phyloP scores from a whole-genome alignment of 2,113 vertebrate genomes.

The Lagopus leucura region DNA sequence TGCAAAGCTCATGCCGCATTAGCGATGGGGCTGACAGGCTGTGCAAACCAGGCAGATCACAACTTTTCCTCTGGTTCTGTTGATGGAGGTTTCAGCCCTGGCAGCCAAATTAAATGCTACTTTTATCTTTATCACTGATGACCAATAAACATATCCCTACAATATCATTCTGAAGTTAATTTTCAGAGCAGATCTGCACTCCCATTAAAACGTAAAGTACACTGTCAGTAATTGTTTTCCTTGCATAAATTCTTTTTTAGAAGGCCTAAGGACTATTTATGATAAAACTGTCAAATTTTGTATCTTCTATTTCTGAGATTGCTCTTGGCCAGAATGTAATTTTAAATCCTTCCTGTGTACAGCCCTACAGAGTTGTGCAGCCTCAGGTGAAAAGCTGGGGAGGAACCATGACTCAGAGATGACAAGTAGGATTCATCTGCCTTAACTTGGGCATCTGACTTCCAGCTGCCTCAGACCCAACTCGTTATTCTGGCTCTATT shows the following conservation, averaged over 20 bases:
- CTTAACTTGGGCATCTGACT: not conserved
- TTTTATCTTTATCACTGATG: conserved; percentile 23
- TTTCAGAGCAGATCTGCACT: not conserved
- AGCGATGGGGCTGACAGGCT: not conserved
- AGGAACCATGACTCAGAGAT: not conserved
- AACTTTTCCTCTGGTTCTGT: not conserved
- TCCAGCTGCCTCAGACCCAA: not conserved
- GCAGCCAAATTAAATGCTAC: not conserved
- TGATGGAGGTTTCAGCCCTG: not conserved
- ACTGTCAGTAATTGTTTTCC: conserved; percentile 4
- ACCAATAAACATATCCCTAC: not conserved
- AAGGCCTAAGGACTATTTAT: conserved; percentile 4
- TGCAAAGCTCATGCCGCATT: not conserved
- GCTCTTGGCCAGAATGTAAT: not conserved
- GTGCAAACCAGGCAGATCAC: not conserved
- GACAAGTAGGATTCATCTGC: not conserved
- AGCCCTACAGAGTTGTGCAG: not conserved
- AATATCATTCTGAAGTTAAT: not conserved
- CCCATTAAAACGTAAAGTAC: not conserved
- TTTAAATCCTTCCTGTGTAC: not conserved
- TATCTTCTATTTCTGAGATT: not conserved
- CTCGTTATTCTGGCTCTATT: not conserved
- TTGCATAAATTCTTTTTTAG: conserved; percentile 5
- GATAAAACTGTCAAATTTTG: conserved; percentile 19
- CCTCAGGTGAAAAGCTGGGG: not conserved